Percentiles rank a stretch among this genome's conserved stretches.
These are phyloP conservation scores for Lochmaea capreae DNA, from an alignment of 2,888 invertebrate species.

Conservation along the genomic window DNA sequence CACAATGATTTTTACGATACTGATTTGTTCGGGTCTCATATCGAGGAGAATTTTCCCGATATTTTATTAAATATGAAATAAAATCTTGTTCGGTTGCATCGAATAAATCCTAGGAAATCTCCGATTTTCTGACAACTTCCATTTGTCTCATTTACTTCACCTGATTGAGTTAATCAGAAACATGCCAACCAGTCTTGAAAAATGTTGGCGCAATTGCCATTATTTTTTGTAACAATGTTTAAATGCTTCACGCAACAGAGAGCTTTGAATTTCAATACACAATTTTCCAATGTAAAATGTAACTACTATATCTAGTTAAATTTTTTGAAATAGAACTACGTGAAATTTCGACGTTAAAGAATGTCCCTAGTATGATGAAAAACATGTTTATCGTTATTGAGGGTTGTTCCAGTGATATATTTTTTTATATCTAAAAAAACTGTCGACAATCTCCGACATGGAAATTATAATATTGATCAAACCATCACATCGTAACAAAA, in stretches of 20 bases:
- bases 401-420: too few relatives aligned
- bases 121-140: conserved; percentile 55
- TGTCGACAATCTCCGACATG: too few relatives aligned
- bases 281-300: not conserved
- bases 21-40: conserved; percentile 40
- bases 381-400: too few relatives aligned
- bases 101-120: conserved; percentile 52
- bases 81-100: conserved; percentile 41
- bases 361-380: too few relatives aligned
- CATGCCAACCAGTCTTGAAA: conserved; percentile 39
- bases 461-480: not conserved
- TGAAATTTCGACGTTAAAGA: not conserved
- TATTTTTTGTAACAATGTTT: conserved; percentile 10
- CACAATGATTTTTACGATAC: conserved; percentile 9
- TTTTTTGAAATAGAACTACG: not conserved
- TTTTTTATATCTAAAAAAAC: too few relatives aligned
- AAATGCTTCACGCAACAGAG: not conserved
- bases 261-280: conserved; percentile 6
- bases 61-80: conserved; percentile 44
- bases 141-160: conserved; percentile 58
- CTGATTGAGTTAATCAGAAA: conserved; percentile 58
- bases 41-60: conserved; percentile 39
- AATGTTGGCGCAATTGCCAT: conserved; percentile 12
- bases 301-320: too few relatives aligned
- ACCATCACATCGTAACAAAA: conserved; percentile 1